phyloP scores from a whole-genome alignment of 1,140 invertebrate genomes.

The Ridgeia piscesae region DNA sequence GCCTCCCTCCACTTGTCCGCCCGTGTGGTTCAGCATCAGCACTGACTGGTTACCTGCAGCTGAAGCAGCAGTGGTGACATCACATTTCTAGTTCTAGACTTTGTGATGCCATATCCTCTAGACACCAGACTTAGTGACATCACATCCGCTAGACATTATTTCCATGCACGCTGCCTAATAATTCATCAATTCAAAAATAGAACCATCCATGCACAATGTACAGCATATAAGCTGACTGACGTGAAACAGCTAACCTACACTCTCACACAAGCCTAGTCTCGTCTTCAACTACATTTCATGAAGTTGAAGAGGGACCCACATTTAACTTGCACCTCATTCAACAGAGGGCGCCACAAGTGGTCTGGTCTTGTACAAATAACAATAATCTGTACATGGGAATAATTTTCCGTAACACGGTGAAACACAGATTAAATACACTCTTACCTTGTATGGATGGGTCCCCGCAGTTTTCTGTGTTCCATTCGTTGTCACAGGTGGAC shows the following conservation, averaged over 20 bases:
- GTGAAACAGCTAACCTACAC: no score
- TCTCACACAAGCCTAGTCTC: no score
- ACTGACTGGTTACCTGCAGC: not conserved
- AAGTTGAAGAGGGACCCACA: not conserved
- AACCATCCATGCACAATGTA: not conserved
- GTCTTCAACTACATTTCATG: not conserved
- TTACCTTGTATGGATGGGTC: conserved; percentile 9
- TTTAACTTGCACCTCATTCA: not conserved
- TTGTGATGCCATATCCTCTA: no score
- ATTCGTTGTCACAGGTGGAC: conserved; percentile 58
- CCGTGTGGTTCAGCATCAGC: not conserved
- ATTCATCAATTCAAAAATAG: not conserved
- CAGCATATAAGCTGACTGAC: no score
- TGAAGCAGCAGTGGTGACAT: no score
- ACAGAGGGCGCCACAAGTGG: not conserved
- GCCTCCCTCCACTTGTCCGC: not conserved
- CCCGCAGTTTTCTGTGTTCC: conserved; percentile 75
- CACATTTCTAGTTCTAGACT: no score
- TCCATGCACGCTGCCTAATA: not conserved
- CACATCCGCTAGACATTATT: not conserved
- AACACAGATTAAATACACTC: not conserved
- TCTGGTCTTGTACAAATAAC: not conserved
- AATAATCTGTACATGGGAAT: not conserved
- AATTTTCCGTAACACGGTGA: not conserved
- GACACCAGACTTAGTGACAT: not conserved